Evolutionary conservation across 2,888 invertebrate species (phyloP).

Genomic region (Pandemis cinnamomeana): DNA sequence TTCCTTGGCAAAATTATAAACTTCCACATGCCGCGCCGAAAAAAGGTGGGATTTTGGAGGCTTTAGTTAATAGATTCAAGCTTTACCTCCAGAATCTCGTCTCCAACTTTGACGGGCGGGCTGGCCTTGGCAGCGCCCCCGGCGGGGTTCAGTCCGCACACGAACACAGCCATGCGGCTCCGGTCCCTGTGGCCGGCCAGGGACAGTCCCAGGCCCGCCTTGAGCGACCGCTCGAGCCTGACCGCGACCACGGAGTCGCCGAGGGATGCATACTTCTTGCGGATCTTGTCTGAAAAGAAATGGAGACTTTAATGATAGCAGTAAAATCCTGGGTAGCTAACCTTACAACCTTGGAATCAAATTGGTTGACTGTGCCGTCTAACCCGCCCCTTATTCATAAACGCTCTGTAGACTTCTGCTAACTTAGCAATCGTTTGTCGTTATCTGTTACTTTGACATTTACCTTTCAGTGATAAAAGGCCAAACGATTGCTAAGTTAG

Average conservation of each 20-base stretch:
- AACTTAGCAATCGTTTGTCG: too few relatives aligned
- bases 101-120: constrained; percentile 93
- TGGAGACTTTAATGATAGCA: too few relatives aligned
- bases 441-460: too few relatives aligned
- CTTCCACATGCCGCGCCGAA: too few relatives aligned
- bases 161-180: constrained; percentile 97
- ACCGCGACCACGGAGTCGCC: constrained; percentile 89
- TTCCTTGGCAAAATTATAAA: too few relatives aligned
- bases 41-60: background rate
- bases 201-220: constrained; percentile 94
- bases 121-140: constrained; percentile 91
- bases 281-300: constrained; percentile 91
- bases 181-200: constrained; percentile 97
- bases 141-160: constrained; percentile 96
- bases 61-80: background rate
- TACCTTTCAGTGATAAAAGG: too few relatives aligned
- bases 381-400: too few relatives aligned
- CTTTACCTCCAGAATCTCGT: constrained; percentile 96
- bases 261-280: constrained; percentile 94
- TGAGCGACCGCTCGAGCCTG: constrained; percentile 89
- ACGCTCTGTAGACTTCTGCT: too few relatives aligned
- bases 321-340: too few relatives aligned
- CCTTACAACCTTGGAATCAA: too few relatives aligned
- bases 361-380: too few relatives aligned
- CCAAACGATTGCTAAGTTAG: too few relatives aligned